Evolutionary conservation across 2,113 vertebrate genomes (phyloP), one percentile per base, ranked within the genome.

Genomic region (Chinchilla lanigera): DNA sequence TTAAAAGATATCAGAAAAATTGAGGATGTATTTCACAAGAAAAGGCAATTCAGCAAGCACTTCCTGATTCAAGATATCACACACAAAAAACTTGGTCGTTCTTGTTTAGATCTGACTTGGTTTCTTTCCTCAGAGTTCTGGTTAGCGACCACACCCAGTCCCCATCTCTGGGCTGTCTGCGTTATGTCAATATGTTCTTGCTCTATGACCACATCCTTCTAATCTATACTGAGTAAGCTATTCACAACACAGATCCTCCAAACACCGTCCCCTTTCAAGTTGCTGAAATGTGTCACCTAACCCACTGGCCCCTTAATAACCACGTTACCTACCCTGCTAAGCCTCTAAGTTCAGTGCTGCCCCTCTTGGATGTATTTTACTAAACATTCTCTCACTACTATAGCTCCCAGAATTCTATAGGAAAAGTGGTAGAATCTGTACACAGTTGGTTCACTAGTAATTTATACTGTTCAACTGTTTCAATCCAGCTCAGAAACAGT

Each of bases 161-260:
- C 82, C 35, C 35, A 4, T 5, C 52, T 73, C 67, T 75, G 86
- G 61, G 44, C 65, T 56, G 33, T 54, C 63, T 86, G 44, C 52
- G 58, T 19, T 52, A 38, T 44, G 28, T 63, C 84, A 80, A 0
- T 35, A n/a, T 12, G 73, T n/a, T 58, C n/a, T 69, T 73, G 50
- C 63, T 96, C 63, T 85, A 65, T 50, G 38, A 78, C 90, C 69
- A 88, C 81, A 92, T 90, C 58, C 58, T 81, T 63, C 60, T 92
- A 52, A 56, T 80, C 81, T 85, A 33, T 33, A 65, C 73, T 13
- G 44, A 95, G 82, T 33, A 88, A 92, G 90, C 73, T 28, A 33
- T 10, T 92, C 91, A 94, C 82, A 78, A 35, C 35, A 41, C 6
- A 47, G 33, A 17, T 38, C 78, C 78, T 95, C 38, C 19, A 69